phyloP scores from a whole-genome alignment of 2,797 vertebrate genomes.

The Cetoscarus ocellatus region DNA sequence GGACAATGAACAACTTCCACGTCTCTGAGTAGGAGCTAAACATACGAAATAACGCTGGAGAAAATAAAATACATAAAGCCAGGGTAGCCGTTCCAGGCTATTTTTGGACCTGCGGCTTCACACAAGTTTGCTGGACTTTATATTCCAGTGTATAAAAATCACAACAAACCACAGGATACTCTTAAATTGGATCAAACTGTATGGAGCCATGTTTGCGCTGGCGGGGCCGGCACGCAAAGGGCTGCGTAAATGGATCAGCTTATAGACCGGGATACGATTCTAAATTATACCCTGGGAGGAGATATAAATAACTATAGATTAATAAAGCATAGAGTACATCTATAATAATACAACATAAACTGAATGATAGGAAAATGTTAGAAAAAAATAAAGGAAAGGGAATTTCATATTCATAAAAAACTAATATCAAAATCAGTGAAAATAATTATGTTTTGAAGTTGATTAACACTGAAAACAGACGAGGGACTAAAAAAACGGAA shows the following conservation, averaged over 20 bases:
- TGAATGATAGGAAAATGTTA: too few relatives aligned
- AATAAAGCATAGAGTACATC: too few relatives aligned
- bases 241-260: neutral
- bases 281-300: too few relatives aligned
- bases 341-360: too few relatives aligned
- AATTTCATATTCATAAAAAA: too few relatives aligned
- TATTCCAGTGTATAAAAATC: neutral
- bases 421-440: too few relatives aligned
- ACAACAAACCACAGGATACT: neutral
- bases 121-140: slow-evolving; percentile 9
- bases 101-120: slow-evolving; percentile 30
- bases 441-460: too few relatives aligned
- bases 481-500: too few relatives aligned
- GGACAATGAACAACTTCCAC: neutral
- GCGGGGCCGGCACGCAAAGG: neutral
- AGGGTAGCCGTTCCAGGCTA: neutral
- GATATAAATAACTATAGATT: too few relatives aligned
- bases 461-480: too few relatives aligned
- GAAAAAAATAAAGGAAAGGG: too few relatives aligned
- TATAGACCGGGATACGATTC: too few relatives aligned
- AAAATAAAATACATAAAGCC: neutral
- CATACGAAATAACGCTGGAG: neutral
- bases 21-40: neutral
- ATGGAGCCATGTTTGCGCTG: neutral
- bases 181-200: neutral